Base-by-base conservation (phyloP, 2,797 vertebrate genomes). In the Thunnus albacares region DNA sequence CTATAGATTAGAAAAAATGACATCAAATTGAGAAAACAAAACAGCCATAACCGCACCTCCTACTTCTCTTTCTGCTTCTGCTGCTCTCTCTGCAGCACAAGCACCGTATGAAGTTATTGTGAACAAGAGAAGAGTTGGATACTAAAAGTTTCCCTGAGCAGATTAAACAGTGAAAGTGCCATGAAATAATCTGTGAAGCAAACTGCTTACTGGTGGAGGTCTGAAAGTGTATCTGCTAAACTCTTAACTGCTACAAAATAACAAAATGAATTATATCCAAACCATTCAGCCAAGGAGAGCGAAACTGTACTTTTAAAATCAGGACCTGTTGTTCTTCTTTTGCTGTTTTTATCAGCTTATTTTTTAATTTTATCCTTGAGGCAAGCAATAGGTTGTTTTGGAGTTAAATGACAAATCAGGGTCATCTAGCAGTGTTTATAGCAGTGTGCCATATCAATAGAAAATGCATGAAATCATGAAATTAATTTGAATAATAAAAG, bases 401-500 rank as follows among this genome's bases (percentile, higher is more conserved):
- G 9, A 72, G 55, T 58, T 33, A 69, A 86, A 63, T 49, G 55
- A 59, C 56, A 69, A 79, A 59, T 69, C 55, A 0, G 43, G 22
- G 51, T 81, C 26, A 75, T 87, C 75, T 61, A 77, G 53, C 56
- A 53, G 65, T 74, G 55, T 88, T 79, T 55, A 77, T 75, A 86
- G 75, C 81, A 59, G 82, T 75, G 73, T 90, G 85, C 87, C 82
- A 87, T 86, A 79, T 84, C 67, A 43, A 28, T 73, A 86, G 10
- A 77, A 71, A 73, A 74, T 82, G 86, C 90, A 91, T 92, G 80
- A 87, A 77, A 77, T 68, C 74, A 67, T 68, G 26, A 82, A 58
- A 79, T 76, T 61, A 71, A 76, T 79, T 85, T 71, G 24, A 84
- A 78, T 72, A 80, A 74, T 66, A 55, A 79, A 62, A 26, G 22